Evolutionary conservation across 1,140 invertebrate genomes (phyloP).

Genomic region (Musca vetustissima): DNA sequence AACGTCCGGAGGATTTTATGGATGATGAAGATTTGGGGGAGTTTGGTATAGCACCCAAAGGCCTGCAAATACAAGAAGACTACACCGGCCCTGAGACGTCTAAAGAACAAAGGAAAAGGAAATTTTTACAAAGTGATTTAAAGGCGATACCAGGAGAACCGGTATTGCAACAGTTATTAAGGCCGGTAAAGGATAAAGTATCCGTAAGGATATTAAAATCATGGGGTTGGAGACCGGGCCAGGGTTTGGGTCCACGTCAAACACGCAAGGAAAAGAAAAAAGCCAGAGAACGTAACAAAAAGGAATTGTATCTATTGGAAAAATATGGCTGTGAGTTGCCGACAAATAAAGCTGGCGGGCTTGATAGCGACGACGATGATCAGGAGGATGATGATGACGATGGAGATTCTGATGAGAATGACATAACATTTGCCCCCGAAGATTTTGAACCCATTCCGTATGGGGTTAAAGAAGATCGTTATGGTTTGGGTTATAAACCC

Average conservation of each 20-base stretch:
- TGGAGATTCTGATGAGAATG: constrained; percentile 57
- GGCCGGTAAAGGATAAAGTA: constrained; percentile 81
- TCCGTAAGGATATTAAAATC: constrained; percentile 82
- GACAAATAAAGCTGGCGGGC: not conserved
- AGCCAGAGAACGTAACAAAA: constrained; percentile 38
- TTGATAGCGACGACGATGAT: not conserved
- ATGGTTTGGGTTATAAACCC: constrained; percentile 89
- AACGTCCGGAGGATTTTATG: constrained; percentile 94
- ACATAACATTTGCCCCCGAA: constrained; percentile 80
- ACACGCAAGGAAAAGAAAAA: constrained; percentile 59
- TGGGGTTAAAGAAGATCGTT: constrained; percentile 76
- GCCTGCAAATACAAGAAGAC: constrained; percentile 74
- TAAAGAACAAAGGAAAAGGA: constrained; percentile 48
- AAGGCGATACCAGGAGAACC: constrained; percentile 78
- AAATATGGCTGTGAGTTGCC: constrained; percentile 41
- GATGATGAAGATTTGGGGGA: constrained; percentile 95
- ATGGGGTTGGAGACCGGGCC: constrained; percentile 90
- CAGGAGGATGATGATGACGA: constrained; percentile 25
- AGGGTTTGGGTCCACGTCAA: constrained; percentile 81
- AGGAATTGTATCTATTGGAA: constrained; percentile 45
- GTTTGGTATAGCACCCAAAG: constrained; percentile 92
- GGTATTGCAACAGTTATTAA: constrained; percentile 77
- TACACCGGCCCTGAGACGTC: constrained; percentile 64
- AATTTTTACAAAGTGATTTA: constrained; percentile 57
- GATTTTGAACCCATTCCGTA: constrained; percentile 75